phyloP scores from a whole-genome alignment of 2,797 vertebrate genomes.

The Hemibagrus guttatus region DNA sequence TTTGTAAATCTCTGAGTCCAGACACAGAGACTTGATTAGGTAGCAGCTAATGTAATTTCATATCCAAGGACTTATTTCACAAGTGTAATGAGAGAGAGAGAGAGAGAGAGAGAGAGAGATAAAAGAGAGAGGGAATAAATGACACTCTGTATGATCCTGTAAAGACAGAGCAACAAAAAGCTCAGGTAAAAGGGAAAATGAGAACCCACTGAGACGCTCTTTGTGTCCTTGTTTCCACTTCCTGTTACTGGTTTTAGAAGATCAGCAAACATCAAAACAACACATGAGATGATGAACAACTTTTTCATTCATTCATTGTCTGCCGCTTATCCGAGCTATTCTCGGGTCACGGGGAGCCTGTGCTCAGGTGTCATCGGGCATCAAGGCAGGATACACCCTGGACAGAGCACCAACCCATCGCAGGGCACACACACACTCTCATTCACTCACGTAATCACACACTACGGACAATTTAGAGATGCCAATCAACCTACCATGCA shows the following conservation, averaged over 20 bases:
- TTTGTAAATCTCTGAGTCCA: conserved; percentile 43
- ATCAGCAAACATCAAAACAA: not conserved
- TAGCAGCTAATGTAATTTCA: conserved; percentile 47
- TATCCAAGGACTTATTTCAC: conserved; percentile 40
- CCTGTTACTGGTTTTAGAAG: not conserved
- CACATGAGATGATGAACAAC: not conserved
- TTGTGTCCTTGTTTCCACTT: not conserved
- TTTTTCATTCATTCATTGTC: no score
- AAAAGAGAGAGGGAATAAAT: conserved; percentile 1
- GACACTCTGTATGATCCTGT: not conserved
- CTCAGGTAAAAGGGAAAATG: not conserved
- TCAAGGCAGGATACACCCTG: no score
- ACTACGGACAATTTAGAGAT: no score
- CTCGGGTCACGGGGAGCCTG: no score
- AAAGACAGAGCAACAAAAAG: not conserved
- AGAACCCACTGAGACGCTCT: not conserved
- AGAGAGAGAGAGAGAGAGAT: not conserved
- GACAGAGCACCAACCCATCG: no score
- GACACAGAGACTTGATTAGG: conserved; percentile 48
- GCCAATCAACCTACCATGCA: no score
- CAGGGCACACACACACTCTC: no score
- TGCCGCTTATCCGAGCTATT: no score
- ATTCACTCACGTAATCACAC: no score
- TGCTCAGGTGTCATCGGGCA: no score
- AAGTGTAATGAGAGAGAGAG: conserved; percentile 23